Conservation (phyloP, 2,888 invertebrate species). For the Tachina grossa region DNA sequence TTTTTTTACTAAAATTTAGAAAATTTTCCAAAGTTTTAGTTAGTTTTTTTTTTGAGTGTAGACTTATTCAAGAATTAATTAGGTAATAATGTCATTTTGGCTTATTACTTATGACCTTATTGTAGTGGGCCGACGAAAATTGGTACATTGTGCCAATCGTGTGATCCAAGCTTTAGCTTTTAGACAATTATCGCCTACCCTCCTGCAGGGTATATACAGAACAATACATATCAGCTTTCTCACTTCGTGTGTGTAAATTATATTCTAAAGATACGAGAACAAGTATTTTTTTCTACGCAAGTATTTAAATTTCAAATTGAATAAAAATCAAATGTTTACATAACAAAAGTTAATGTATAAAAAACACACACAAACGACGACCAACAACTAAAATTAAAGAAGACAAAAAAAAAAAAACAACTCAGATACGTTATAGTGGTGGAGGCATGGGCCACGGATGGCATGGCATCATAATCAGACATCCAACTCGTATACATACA, state of each 20-base stretch:
- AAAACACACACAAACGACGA: constrained; percentile 1
- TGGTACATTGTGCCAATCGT: too few species aligned
- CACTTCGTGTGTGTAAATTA: constrained; percentile 3
- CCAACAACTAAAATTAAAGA: constrained; percentile 18
- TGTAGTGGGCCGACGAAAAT: too few species aligned
- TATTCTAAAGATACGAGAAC: constrained; percentile 7
- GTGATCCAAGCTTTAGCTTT: too few species aligned
- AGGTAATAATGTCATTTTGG: too few species aligned
- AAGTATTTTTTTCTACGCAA: background rate
- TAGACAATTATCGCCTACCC: too few species aligned
- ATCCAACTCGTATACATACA: constrained; percentile 2
- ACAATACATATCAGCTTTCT: constrained; percentile 25
- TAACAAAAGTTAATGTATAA: constrained; percentile 55
- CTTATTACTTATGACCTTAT: too few species aligned
- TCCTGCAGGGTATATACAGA: background rate
- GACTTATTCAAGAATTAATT: too few species aligned
- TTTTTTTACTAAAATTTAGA: too few species aligned
- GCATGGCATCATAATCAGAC: constrained; percentile 39
- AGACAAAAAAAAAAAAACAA: constrained; percentile 13
- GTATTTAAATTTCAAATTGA: constrained; percentile 26
- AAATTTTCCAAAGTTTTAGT: too few species aligned
- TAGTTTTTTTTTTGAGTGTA: too few species aligned
- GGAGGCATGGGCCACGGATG: constrained; percentile 19
- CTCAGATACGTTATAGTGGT: constrained; percentile 38
- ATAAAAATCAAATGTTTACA: constrained; percentile 59